These are phyloP conservation scores for Saturnia japonica DNA, from an alignment of 2,888 invertebrate species.

Conservation along the genomic window DNA sequence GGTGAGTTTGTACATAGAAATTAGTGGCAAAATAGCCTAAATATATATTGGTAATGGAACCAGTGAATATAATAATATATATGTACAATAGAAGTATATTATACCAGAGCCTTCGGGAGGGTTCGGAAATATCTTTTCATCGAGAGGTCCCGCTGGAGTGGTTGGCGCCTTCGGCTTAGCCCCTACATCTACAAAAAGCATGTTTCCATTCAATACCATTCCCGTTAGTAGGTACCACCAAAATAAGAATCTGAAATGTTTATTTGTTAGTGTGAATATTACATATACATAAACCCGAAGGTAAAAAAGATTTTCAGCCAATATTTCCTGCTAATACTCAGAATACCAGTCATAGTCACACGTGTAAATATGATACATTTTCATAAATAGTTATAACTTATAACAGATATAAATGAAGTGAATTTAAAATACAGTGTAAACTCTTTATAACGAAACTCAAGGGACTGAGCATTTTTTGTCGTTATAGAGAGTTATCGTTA, in stretches of 20 bases:
- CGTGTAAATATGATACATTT: not conserved
- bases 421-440: too few species aligned
- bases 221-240: constrained; percentile 32
- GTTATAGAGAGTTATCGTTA: too few species aligned
- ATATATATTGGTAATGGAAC: not conserved
- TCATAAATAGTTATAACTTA: not conserved
- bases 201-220: constrained; percentile 63
- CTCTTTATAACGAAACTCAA: too few species aligned
- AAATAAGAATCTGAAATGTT: constrained; percentile 36
- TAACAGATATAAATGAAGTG: not conserved
- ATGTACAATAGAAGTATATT: constrained; percentile 47
- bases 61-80: constrained; percentile 25
- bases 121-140: constrained; percentile 84
- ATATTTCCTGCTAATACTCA: not conserved
- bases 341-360: not conserved
- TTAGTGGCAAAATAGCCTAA: not conserved
- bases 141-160: constrained; percentile 84
- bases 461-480: too few species aligned
- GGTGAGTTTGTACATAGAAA: not conserved
- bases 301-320: not conserved
- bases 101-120: constrained; percentile 88
- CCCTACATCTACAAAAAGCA: constrained; percentile 83
- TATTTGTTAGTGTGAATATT: constrained; percentile 20
- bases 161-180: constrained; percentile 77
- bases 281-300: constrained; percentile 7